phyloP scores from a whole-genome alignment of 2,888 invertebrate genomes.

The Dryococelus australis region DNA sequence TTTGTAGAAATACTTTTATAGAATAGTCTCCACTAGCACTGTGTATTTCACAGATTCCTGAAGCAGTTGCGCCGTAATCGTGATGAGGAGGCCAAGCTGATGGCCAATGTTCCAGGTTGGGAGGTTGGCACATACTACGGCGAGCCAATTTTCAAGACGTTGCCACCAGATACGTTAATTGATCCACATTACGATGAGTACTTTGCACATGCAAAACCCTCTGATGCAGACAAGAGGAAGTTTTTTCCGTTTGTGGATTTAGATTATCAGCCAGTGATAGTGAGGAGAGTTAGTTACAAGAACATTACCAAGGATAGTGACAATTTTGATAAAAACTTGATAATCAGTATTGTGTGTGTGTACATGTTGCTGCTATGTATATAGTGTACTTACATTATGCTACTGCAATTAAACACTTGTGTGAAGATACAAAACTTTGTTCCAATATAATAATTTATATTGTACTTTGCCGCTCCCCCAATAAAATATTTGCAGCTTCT shows the following conservation, averaged over 20 bases:
- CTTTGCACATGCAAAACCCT: slow-evolving; percentile 66
- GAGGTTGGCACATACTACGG: slow-evolving; percentile 89
- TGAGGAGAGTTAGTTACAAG: background rate
- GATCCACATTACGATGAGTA: slow-evolving; percentile 74
- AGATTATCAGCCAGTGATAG: background rate
- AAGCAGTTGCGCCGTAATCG: slow-evolving; percentile 81
- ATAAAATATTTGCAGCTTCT: too few relatives aligned
- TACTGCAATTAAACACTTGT: too few relatives aligned
- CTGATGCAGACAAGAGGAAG: background rate
- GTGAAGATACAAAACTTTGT: too few relatives aligned
- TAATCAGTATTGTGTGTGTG: background rate
- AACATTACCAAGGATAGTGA: background rate
- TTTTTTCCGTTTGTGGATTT: slow-evolving; percentile 19
- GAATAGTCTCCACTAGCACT: too few relatives aligned
- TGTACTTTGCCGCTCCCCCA: too few relatives aligned
- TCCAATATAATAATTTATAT: too few relatives aligned
- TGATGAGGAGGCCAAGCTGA: slow-evolving; percentile 84
- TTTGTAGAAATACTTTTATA: too few relatives aligned
- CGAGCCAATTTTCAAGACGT: slow-evolving; percentile 78
- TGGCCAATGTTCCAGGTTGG: slow-evolving; percentile 83
- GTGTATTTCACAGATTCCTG: slow-evolving; percentile 61
- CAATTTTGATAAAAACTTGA: background rate
- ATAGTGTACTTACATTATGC: background rate
- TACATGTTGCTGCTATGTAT: background rate
- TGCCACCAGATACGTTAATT: slow-evolving; percentile 69